A percentile compares a stretch with the other conserved stretches of the same genome.
These are phyloP conservation scores for Rhimphoctona megacephalus DNA, from an alignment of 2,888 invertebrate genomes.

Conservation along the genomic window DNA sequence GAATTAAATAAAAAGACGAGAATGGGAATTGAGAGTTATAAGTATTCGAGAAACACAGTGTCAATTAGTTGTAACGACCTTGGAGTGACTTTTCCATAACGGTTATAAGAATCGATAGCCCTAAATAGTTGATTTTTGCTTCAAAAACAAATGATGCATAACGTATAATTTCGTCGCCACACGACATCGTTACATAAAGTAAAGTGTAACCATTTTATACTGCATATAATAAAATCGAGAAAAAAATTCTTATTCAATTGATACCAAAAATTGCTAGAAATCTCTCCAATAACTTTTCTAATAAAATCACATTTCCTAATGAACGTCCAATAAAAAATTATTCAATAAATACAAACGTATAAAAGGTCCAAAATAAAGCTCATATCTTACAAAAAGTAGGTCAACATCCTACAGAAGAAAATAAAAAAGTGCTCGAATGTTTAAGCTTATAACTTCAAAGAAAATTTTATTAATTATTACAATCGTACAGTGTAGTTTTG, in stretches of 20 bases:
- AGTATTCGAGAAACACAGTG: neutral
- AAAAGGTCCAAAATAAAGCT: no score
- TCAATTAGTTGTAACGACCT: neutral
- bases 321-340: no score
- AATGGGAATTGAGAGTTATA: neutral
- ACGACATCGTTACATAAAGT: neutral
- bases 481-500: no score
- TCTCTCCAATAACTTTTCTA: neutral
- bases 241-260: neutral
- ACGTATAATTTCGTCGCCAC: neutral
- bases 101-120: neutral
- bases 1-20: neutral
- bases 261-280: neutral
- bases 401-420: no score
- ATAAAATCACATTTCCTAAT: neutral
- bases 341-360: no score
- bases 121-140: neutral
- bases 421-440: no score
- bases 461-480: no score
- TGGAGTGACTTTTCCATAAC: neutral
- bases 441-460: no score
- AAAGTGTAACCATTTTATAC: neutral
- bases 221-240: neutral
- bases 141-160: neutral
- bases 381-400: no score